phyloP scores from a whole-genome alignment of 1,140 invertebrate genomes.

The Centruroides vittatus region DNA sequence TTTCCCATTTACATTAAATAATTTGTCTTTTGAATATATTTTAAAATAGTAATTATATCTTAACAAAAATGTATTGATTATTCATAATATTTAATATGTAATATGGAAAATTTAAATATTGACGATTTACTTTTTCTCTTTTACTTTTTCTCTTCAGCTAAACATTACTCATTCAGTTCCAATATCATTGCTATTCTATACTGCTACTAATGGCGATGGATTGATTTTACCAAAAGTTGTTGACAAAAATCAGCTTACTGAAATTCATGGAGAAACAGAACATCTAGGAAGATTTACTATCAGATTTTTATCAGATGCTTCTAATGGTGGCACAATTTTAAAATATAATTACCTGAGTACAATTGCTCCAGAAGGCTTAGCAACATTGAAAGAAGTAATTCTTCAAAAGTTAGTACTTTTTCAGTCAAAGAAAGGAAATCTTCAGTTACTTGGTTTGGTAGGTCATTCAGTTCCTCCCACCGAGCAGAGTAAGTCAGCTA shows the following conservation, averaged over 20 bases:
- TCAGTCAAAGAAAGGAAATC: conserved; percentile 23
- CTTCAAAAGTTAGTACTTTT: conserved; percentile 33
- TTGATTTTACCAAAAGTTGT: conserved; percentile 26
- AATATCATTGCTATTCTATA: conserved; percentile 37
- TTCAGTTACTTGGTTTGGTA: conserved; percentile 25
- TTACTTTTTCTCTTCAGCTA: conserved; percentile 2
- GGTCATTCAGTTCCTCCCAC: background rate
- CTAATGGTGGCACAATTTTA: conserved; percentile 31
- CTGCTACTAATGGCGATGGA: conserved; percentile 28
- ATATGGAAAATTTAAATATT: no score
- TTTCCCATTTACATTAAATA: no score
- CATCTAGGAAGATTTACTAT: conserved; percentile 61
- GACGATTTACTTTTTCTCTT: no score
- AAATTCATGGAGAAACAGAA: conserved; percentile 58
- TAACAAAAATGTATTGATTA: no score
- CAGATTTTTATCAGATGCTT: conserved; percentile 26
- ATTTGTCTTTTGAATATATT: no score
- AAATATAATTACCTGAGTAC: conserved; percentile 60
- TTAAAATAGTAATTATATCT: no score
- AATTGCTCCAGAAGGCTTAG: conserved; percentile 45
- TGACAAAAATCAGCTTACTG: conserved; percentile 39
- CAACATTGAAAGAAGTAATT: conserved; percentile 61
- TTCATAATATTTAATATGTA: no score
- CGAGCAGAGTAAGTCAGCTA: conserved; percentile 30
- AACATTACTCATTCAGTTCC: conserved; percentile 12